A percentile compares a stretch with the other conserved stretches of the same genome.
Evolutionary conservation across 2,888 invertebrate species (phyloP).

Genomic region (Keiferia lycopersicella): DNA sequence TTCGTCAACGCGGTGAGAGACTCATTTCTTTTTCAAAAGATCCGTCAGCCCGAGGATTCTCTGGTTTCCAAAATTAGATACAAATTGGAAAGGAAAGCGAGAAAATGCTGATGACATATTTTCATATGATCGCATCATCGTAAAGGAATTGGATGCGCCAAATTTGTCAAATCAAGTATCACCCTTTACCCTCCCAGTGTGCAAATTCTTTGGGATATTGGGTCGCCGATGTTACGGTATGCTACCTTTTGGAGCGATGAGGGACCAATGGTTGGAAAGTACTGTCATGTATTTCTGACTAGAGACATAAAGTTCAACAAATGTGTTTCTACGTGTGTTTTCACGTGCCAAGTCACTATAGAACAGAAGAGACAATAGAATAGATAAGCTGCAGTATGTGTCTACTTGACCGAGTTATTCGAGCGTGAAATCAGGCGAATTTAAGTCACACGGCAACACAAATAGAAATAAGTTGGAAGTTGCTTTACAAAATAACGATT

Average conservation of each 20-base stretch:
- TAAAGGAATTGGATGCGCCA: conserved; percentile 4
- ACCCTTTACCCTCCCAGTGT: conserved; percentile 6
- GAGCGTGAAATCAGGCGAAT: conserved; percentile 15
- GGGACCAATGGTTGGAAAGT: neutral
- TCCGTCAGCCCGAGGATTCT: conserved; percentile 8
- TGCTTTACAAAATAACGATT: conserved; percentile 8
- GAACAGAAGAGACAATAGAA: neutral
- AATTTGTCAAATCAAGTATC: conserved; percentile 18
- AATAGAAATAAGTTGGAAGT: conserved; percentile 14
- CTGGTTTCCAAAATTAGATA: conserved; percentile 24
- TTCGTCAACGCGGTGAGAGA: conserved; percentile 26
- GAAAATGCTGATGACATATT: conserved; percentile 3
- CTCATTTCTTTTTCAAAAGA: conserved; percentile 30
- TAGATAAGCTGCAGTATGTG: neutral
- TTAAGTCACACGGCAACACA: conserved; percentile 13
- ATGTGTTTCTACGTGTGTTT: neutral
- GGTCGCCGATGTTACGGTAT: conserved; percentile 12
- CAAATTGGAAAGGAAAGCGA: conserved; percentile 3
- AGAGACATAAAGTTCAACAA: neutral
- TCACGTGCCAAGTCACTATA: neutral
- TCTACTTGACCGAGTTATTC: conserved; percentile 9
- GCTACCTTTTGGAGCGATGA: conserved; percentile 10
- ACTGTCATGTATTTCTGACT: neutral
- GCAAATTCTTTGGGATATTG: conserved; percentile 13
- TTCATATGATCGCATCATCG: neutral